Evolutionary conservation across 2,113 vertebrate species (phyloP).

Genomic region (Chauna torquata): DNA sequence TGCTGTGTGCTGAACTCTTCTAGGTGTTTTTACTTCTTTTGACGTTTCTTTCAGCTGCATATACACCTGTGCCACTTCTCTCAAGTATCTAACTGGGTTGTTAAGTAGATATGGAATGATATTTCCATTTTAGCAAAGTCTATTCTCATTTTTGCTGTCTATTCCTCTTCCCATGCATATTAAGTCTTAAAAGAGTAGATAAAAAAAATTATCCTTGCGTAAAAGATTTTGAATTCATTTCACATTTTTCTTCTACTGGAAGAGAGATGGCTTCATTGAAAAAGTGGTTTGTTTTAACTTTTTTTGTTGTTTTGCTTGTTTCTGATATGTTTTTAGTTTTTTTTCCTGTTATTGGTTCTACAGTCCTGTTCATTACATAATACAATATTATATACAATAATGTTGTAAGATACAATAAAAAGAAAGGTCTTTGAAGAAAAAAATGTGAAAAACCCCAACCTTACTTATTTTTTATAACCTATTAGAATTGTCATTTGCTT

Average conservation of each 20-base stretch:
- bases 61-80: not conserved
- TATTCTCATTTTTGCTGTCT: not conserved
- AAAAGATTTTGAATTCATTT: not conserved
- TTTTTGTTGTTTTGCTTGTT: not conserved
- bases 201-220: fast-evolving
- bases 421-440: not conserved
- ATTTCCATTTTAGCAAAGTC: not conserved
- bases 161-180: not conserved
- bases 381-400: fast-evolving
- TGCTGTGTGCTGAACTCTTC: not conserved
- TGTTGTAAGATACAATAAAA: not conserved
- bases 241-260: not conserved
- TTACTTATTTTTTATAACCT: not conserved
- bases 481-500: constrained; percentile 87
- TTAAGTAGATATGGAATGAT: not conserved
- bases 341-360: not conserved
- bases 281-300: not conserved
- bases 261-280: not conserved
- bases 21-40: not conserved
- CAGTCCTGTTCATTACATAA: not conserved
- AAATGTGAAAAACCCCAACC: not conserved
- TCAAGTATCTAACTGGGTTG: not conserved
- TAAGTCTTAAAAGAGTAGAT: not conserved
- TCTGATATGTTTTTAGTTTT: not conserved
- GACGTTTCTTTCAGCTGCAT: not conserved